Evolutionary conservation across 2,797 vertebrate species (phyloP).

Genomic region (Martes flavigula): DNA sequence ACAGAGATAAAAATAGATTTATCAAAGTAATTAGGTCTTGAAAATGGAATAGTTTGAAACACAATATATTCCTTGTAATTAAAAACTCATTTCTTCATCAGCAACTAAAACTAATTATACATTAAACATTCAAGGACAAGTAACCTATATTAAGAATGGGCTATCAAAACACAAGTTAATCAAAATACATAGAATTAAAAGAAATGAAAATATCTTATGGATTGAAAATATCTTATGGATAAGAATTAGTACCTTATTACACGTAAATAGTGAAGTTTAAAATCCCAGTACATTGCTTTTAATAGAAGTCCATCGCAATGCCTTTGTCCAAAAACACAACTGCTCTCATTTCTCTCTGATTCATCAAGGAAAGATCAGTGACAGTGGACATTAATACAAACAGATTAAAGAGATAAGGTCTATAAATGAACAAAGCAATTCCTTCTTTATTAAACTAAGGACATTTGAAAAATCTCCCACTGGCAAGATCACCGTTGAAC

Average conservation of each 20-base stretch:
- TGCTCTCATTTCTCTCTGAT: background rate
- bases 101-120: slow-evolving; percentile 54
- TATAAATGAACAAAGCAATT: slow-evolving; percentile 49
- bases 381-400: slow-evolving; percentile 1
- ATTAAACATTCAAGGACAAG: slow-evolving; percentile 50
- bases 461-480: slow-evolving; percentile 60
- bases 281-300: background rate
- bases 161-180: slow-evolving; percentile 53
- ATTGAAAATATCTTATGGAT: background rate
- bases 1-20: slow-evolving; percentile 43
- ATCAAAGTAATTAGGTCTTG: slow-evolving; percentile 37
- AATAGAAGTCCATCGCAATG: background rate
- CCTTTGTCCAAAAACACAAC: slow-evolving; percentile 28
- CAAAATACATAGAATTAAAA: slow-evolving; percentile 50
- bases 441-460: slow-evolving; percentile 35
- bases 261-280: background rate
- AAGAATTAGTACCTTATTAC: slow-evolving; percentile 41
- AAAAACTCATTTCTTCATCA: slow-evolving; percentile 55
- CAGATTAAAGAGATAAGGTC: slow-evolving; percentile 29
- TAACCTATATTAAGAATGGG: slow-evolving; percentile 25
- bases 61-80: slow-evolving; percentile 47
- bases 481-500: slow-evolving; percentile 32
- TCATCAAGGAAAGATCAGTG: slow-evolving; percentile 46
- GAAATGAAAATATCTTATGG: background rate
- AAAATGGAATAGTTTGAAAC: slow-evolving; percentile 39